Conservation (phyloP, 2,888 invertebrate species). For the Megalurothrips usitatus region DNA sequence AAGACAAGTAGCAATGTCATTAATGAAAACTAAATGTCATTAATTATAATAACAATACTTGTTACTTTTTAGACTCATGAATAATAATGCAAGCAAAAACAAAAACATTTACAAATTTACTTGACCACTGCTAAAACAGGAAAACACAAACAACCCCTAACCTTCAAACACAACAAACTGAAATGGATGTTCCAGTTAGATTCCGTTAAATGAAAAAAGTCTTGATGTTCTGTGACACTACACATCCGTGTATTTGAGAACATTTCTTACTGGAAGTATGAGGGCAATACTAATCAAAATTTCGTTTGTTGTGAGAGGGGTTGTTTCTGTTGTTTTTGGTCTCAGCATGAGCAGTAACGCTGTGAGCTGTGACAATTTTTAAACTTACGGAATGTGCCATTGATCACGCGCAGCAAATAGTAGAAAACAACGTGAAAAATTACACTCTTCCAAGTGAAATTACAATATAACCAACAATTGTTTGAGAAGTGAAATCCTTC, state of each 20-base stretch:
- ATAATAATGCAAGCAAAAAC: background rate
- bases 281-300: background rate
- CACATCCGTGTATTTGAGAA: no score
- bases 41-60: background rate
- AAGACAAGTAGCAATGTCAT: background rate
- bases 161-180: background rate
- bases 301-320: background rate
- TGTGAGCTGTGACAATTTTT: background rate
- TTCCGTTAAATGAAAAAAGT: background rate
- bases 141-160: background rate
- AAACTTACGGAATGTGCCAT: slow-evolving; percentile 20
- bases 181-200: background rate
- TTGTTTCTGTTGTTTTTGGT: background rate
- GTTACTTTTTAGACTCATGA: no score
- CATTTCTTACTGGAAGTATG: no score
- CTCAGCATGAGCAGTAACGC: no score
- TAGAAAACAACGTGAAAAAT: background rate
- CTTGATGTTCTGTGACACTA: no score
- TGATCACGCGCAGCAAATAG: background rate
- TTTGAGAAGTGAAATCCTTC: background rate
- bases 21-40: background rate
- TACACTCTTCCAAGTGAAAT: background rate
- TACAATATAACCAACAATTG: background rate
- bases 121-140: no score
- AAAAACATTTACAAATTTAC: background rate